Evolutionary conservation across 2,888 invertebrate genomes (phyloP).

Genomic region (Ptilodon capucinus): DNA sequence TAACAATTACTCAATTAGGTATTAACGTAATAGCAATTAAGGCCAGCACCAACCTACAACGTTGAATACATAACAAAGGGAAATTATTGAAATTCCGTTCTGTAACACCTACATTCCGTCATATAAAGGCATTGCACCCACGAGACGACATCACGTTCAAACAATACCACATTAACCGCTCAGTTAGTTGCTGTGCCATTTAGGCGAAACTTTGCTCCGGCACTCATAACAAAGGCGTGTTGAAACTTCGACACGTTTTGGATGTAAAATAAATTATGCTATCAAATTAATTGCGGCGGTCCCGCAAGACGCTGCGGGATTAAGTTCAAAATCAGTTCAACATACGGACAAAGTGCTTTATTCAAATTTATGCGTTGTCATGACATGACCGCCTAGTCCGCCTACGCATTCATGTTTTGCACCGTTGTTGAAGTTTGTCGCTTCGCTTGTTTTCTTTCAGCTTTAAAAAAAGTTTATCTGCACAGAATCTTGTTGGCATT

Average conservation of each 20-base stretch:
- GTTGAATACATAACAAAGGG: constrained; percentile 23
- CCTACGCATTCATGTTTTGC: constrained; percentile 12
- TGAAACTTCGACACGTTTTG: constrained; percentile 22
- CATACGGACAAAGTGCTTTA: constrained; percentile 18
- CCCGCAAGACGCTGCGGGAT: constrained; percentile 14
- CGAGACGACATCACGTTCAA: constrained; percentile 29
- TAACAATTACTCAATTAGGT: constrained; percentile 14
- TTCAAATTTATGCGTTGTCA: constrained; percentile 40
- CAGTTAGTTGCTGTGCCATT: constrained; percentile 29
- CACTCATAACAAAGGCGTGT: constrained; percentile 16
- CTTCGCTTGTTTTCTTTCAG: constrained; percentile 7
- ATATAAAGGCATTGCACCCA: constrained; percentile 42
- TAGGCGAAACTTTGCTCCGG: constrained; percentile 23
- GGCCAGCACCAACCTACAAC: constrained; percentile 14
- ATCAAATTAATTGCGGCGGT: constrained; percentile 18
- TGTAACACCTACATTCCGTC: constrained; percentile 21
- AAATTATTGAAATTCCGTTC: constrained; percentile 30
- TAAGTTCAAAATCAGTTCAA: constrained; percentile 18
- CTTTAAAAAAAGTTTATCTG: constrained; percentile 22
- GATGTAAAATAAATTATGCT: constrained; percentile 35
- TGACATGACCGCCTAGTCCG: constrained; percentile 40
- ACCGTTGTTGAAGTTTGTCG: constrained; percentile 6
- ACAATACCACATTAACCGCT: constrained; percentile 43
- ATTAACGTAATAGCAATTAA: constrained; percentile 15
- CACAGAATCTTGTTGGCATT: constrained; percentile 17